Evolutionary conservation across 1,140 invertebrate species (phyloP).

Genomic region (Diabrotica virgifera): DNA sequence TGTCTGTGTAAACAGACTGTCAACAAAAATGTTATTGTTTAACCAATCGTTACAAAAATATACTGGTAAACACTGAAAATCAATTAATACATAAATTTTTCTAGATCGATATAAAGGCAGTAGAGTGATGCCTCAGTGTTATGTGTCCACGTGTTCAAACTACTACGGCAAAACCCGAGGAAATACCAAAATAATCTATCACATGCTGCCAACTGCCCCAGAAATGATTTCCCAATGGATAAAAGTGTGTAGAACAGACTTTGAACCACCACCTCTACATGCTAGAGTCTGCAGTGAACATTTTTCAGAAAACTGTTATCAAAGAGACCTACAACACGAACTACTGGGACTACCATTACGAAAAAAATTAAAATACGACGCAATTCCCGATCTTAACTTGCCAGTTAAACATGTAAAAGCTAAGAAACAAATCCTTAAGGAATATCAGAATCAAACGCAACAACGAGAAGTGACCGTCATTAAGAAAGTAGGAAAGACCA

Average conservation of each 20-base stretch:
- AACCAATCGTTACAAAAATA: too few relatives aligned
- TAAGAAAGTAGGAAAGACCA: too few relatives aligned
- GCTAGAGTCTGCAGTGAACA: conserved; percentile 55
- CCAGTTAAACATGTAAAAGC: conserved; percentile 40
- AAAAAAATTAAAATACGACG: conserved; percentile 51
- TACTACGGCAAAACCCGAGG: conserved; percentile 55
- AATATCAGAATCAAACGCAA: background rate
- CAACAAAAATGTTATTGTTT: too few relatives aligned
- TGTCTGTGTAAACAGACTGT: too few relatives aligned
- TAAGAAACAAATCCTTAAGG: background rate
- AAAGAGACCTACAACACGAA: conserved; percentile 55
- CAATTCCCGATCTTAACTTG: conserved; percentile 53
- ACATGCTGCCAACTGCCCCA: conserved; percentile 53
- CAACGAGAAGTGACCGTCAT: too few relatives aligned
- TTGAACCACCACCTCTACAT: conserved; percentile 46
- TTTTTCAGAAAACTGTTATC: conserved; percentile 53
- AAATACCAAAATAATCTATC: conserved; percentile 51
- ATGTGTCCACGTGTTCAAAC: conserved; percentile 54
- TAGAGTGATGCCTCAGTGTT: conserved; percentile 54
- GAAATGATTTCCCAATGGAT: conserved; percentile 52
- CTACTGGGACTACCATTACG: conserved; percentile 54
- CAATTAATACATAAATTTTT: background rate
- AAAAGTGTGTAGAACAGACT: conserved; percentile 39
- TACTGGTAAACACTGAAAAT: background rate
- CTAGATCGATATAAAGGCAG: background rate